Conservation (phyloP, 2,888 invertebrate genomes). For the Lottia scabra region DNA sequence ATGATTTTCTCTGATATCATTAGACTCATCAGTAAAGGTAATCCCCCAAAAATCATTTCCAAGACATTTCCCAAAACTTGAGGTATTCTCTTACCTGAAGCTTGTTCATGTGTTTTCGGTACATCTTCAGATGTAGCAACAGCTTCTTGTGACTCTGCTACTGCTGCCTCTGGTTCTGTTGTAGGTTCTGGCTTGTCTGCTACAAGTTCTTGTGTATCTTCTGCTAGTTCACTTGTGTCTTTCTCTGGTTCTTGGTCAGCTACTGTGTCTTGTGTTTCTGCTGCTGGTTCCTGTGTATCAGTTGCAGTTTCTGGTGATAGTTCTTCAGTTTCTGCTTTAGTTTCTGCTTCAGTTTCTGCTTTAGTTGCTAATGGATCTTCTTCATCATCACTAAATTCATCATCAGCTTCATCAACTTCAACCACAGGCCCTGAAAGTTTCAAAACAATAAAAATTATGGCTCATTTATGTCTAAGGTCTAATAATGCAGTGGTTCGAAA, state of each 20-base stretch:
- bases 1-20: too few species aligned
- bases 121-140: too few species aligned
- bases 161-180: too few species aligned
- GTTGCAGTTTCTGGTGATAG: not conserved
- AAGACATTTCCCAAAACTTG: too few species aligned
- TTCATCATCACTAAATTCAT: conserved; percentile 55
- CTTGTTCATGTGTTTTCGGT: too few species aligned
- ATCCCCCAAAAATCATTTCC: too few species aligned
- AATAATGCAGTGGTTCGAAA: too few species aligned
- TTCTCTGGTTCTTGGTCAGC: conserved; percentile 8
- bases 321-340: not conserved
- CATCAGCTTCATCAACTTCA: conserved; percentile 64
- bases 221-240: not conserved
- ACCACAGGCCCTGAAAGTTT: conserved; percentile 62
- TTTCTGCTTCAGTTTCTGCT: not conserved
- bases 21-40: too few species aligned
- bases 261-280: conserved; percentile 3
- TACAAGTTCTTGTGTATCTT: not conserved
- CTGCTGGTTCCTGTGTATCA: not conserved
- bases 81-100: too few species aligned
- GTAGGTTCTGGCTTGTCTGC: not conserved
- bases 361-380: conserved; percentile 19
- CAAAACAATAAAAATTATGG: too few species aligned
- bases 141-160: too few species aligned
- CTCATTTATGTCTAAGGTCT: too few species aligned